These are phyloP conservation scores for Ditula angustiorana DNA, from an alignment of 2,888 invertebrate genomes.

Conservation along the genomic window DNA sequence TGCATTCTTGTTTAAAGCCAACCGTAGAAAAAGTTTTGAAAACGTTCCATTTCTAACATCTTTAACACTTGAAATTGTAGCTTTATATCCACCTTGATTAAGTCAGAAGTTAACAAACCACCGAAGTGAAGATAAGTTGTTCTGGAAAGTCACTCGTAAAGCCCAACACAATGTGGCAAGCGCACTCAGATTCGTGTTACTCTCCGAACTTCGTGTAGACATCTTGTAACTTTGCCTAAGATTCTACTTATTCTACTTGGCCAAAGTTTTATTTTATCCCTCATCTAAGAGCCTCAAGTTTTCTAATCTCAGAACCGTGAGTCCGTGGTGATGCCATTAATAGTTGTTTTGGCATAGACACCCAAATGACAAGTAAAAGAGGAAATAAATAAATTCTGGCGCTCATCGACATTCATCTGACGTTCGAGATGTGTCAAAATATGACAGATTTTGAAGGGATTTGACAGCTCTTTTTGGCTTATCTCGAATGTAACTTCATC, in stretches of 20 bases:
- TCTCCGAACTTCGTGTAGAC: constrained; percentile 21
- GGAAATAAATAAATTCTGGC: background rate
- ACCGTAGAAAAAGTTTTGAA: background rate
- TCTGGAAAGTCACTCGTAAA: background rate
- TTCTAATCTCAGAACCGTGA: constrained; percentile 6
- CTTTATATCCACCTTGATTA: background rate
- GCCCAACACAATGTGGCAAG: constrained; percentile 12
- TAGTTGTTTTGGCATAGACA: background rate
- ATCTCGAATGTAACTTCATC: too few relatives aligned
- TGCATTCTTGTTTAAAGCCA: background rate
- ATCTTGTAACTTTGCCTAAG: constrained; percentile 11
- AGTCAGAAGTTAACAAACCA: background rate
- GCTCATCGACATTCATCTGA: too few relatives aligned
- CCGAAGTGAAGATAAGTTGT: background rate
- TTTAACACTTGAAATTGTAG: background rate
- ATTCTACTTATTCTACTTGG: background rate
- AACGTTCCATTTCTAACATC: background rate
- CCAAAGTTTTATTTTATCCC: constrained; percentile 6
- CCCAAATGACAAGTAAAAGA: too few relatives aligned
- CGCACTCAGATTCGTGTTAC: background rate
- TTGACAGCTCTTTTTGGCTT: too few relatives aligned
- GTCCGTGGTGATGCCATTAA: background rate
- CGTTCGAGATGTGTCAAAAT: too few relatives aligned
- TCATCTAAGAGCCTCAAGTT: constrained; percentile 16
- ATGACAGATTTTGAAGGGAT: too few relatives aligned